Percentiles rank a stretch among this genome's conserved stretches.
phyloP scores from a whole-genome alignment of 2,113 vertebrate species.

The Triplophysa tibetana region DNA sequence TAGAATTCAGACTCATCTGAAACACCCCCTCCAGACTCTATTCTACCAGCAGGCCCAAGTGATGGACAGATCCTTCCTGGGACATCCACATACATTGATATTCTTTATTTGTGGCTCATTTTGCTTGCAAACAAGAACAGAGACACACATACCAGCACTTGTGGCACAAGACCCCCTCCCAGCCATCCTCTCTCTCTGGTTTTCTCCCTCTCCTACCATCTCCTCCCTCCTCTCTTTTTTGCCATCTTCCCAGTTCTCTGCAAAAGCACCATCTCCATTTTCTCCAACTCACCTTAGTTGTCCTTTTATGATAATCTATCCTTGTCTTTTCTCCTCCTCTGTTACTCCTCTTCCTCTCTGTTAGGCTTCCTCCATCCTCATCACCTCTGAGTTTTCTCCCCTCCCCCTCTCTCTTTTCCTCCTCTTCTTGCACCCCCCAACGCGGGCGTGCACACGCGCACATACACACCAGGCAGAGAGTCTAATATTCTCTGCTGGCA shows the following conservation, averaged over 20 bases:
- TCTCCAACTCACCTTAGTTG: constrained; percentile 34
- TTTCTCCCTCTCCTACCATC: neutral
- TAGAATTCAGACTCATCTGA: neutral
- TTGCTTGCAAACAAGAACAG: constrained; percentile 38
- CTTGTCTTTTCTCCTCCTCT: constrained; percentile 10
- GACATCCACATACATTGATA: constrained; percentile 3
- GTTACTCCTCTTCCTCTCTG: constrained; percentile 28
- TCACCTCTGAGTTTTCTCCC: constrained; percentile 57
- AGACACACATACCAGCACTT: constrained; percentile 54
- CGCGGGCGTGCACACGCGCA: constrained; percentile 18
- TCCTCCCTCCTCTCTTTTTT: constrained; percentile 20
- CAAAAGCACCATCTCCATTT: constrained; percentile 8
- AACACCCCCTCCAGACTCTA: neutral
- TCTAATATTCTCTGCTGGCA: constrained; percentile 33
- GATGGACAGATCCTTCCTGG: constrained; percentile 24
- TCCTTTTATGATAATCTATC: constrained; percentile 10
- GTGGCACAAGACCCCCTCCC: constrained; percentile 55
- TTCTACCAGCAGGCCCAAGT: constrained; percentile 40
- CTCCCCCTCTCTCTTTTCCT: constrained; percentile 57
- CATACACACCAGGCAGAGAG: constrained; percentile 27
- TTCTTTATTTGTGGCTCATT: neutral
- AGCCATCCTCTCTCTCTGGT: constrained; percentile 30
- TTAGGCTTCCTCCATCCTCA: constrained; percentile 54
- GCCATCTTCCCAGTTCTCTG: constrained; percentile 35
- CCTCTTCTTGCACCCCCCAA: constrained; percentile 42